Evolutionary conservation across 2,888 invertebrate genomes (phyloP), one percentile per base, ranked within the genome.

Genomic region (Mimumesa dahlbomi): DNA sequence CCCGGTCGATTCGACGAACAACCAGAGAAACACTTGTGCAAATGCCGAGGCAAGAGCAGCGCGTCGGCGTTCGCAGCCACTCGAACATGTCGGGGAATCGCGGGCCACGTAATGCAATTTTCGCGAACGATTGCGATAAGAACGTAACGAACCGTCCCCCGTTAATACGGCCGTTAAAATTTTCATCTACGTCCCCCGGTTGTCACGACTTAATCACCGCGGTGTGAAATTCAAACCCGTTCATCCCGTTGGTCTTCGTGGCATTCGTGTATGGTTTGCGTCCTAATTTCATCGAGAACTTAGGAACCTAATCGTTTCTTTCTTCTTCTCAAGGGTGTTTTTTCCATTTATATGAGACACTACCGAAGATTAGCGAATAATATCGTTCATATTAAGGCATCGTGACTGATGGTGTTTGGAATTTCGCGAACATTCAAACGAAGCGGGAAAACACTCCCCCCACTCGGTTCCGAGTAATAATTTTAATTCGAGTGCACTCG

Each of bases 1-100:
- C 31, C 14, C 31, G 61, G 59, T 73, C 59, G 74, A 73, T 73
- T 69, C 73, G 34, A 43, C 52, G 53, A 69, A 64, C 25, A 6
- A 52, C 7, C 54, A n/a, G 42, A 22, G 48, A 34, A 56, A 45
- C 21, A 13, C 34, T 16, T 16, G 58, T 29, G 18, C 43, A 59
- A 57, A 54, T 29, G 58, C 48, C 40, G 43, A 7, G 52, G 40
- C 45, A 59, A 19, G 31, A 50, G 42, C 13, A 62, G 11, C 18
- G 58, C 59, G 48, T 67, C 63, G 54, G 46, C 64, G 59, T 53
- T 43, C 54, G 42, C 66, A 66, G 50, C 40, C 53, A 42, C 43
- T 49, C 22, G 63, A 66, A 63, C 50, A 66, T 50, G 61, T 61
- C 65, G 48, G 40, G 62, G 53, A 66, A 66, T 53, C 63, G 42